These are phyloP conservation scores for Gobius niger DNA, from an alignment of 2,113 vertebrate genomes.

Conservation along the genomic window DNA sequence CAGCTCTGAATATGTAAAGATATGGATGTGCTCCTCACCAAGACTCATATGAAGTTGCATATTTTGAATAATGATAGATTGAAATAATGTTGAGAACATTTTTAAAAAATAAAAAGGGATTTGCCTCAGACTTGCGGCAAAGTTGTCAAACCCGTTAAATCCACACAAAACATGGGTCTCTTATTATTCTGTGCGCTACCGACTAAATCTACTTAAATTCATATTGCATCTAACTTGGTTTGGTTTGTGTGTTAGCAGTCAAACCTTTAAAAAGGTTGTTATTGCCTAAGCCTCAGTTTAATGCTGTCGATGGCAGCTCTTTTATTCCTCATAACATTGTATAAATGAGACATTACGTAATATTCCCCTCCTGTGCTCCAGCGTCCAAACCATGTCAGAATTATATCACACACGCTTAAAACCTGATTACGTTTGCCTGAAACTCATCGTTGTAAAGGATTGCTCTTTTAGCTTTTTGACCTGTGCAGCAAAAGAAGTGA, in stretches of 20 bases:
- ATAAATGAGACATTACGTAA: constrained; percentile 63
- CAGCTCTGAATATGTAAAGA: too few species aligned
- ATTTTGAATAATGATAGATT: too few species aligned
- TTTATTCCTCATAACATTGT: constrained; percentile 52
- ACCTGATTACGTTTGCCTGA: constrained; percentile 46
- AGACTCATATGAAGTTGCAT: neutral
- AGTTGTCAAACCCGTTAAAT: too few species aligned
- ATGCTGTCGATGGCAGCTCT: constrained; percentile 40
- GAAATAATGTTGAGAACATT: too few species aligned
- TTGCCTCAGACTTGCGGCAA: too few species aligned
- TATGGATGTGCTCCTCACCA: neutral
- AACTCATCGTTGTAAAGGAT: constrained; percentile 33
- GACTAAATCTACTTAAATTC: neutral
- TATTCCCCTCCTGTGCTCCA: constrained; percentile 38
- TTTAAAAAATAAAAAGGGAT: too few species aligned
- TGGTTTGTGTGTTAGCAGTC: constrained; percentile 49
- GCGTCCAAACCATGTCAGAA: constrained; percentile 48
- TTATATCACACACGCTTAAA: constrained; percentile 46
- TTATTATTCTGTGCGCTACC: neutral
- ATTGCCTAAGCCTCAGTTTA: constrained; percentile 43
- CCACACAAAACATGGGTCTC: neutral
- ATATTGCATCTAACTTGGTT: constrained; percentile 18
- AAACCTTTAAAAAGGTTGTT: constrained; percentile 52
- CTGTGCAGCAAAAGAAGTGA: neutral
- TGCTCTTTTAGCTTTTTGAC: constrained; percentile 31